These are phyloP conservation scores for Automeris io DNA, from an alignment of 2,888 invertebrate species.

Conservation along the genomic window DNA sequence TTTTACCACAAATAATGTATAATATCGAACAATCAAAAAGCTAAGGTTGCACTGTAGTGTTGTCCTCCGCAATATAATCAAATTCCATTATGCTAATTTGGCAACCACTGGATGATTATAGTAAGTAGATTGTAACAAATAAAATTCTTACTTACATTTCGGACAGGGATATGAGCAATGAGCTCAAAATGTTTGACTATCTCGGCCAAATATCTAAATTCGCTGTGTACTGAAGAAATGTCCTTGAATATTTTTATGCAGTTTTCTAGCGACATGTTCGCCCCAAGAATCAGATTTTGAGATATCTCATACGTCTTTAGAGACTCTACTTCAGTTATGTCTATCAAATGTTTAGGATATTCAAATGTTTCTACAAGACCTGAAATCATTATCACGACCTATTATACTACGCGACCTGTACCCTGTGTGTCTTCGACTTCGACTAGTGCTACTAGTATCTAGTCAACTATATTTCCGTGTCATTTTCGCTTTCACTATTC, in stretches of 20 bases:
- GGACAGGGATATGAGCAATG: slow-evolving; percentile 79
- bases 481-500: too few species aligned
- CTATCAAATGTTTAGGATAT: slow-evolving; percentile 47
- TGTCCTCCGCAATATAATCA: too few species aligned
- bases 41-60: too few species aligned
- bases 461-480: too few species aligned
- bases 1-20: too few species aligned
- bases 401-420: too few species aligned
- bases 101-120: too few species aligned
- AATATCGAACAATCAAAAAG: too few species aligned
- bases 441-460: too few species aligned
- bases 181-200: slow-evolving; percentile 77
- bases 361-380: slow-evolving; percentile 56
- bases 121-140: too few species aligned
- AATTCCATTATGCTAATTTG: too few species aligned
- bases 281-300: slow-evolving; percentile 73
- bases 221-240: slow-evolving; percentile 38
- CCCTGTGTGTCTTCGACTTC: too few species aligned
- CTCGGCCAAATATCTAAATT: slow-evolving; percentile 70
- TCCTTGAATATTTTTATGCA: slow-evolving; percentile 67
- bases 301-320: slow-evolving; percentile 44
- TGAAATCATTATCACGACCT: slow-evolving; percentile 1
- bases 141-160: slow-evolving; percentile 77
- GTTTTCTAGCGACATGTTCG: slow-evolving; percentile 74
- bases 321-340: slow-evolving; percentile 49